Evolutionary conservation across 92 coral and sea anemone genomes (phyloP), one percentile per base, ranked within the genome.

Genomic region (Bergia puertoricense): DNA sequence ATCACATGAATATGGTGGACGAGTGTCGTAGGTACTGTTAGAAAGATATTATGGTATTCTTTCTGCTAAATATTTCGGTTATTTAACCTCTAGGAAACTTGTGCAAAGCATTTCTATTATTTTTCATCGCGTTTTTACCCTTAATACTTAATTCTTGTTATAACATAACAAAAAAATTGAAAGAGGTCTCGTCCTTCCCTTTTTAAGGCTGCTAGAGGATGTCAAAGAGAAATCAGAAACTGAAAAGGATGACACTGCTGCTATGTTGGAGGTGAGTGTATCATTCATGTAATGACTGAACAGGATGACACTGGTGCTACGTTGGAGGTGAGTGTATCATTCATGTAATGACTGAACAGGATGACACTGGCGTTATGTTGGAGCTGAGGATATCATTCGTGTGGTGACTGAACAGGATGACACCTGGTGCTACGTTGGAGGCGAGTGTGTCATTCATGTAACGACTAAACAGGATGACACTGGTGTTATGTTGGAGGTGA

Each of bases 1-100:
- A 96, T 42, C 99, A 97, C 76, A 76, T 97, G 83, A 88, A 87
- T 20, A 93, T 93, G 79, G 95, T 97, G 90, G 96, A 97, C 78
- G 99, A 95, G 36, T 95, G 95, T 81, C 88, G 95, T 80, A 95
- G 99, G 99, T 95, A 90, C 22, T 18, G 42, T 66, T 44, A 23
- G 50, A 7, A 41, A 76, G 57, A 81, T 68, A 83, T 68, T 22
- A 2, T 20, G 75, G 62, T 45, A 38, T 4, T 78, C 11, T 38
- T 38, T 66, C 66, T 40, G 30, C 45, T 89, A 22, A 23, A 54
- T 54, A 54, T 13, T 51, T 54, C 13, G 59, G 2, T 54, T 6
- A 16, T 54, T 54, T 54, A 13, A 8, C 59, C 16, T 54, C 14
- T 54, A 10, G 11, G 59, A 54, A 54, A 54, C 59, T 54, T 54